Evolutionary conservation across 2,113 vertebrate genomes (phyloP).

Genomic region (Forbesichthys papilliferus): DNA sequence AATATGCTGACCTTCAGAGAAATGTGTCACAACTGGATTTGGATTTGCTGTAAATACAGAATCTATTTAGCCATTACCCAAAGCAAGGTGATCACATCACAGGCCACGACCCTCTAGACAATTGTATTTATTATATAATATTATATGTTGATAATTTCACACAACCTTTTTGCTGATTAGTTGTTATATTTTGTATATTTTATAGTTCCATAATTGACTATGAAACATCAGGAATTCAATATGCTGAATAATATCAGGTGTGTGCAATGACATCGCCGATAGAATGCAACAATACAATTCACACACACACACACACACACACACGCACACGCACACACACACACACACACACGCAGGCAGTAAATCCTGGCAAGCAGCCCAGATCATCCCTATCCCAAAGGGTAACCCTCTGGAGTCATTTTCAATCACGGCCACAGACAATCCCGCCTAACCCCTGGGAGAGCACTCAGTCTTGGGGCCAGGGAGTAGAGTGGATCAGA

Average conservation of each 20-base stretch:
- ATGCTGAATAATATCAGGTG: too few relatives aligned
- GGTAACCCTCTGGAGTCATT: slow-evolving; percentile 68
- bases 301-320: slow-evolving; percentile 3
- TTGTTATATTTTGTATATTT: too few relatives aligned
- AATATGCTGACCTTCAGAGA: too few relatives aligned
- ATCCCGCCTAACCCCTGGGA: slow-evolving; percentile 64
- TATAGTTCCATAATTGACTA: too few relatives aligned
- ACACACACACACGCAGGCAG: neutral
- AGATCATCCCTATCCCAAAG: slow-evolving; percentile 52
- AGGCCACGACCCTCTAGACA: too few relatives aligned
- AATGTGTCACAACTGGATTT: too few relatives aligned
- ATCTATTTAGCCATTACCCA: too few relatives aligned
- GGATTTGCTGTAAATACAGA: too few relatives aligned
- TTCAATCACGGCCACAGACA: slow-evolving; percentile 72
- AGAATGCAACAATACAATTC: neutral
- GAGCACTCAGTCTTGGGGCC: slow-evolving; percentile 68
- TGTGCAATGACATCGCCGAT: neutral
- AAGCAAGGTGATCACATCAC: too few relatives aligned
- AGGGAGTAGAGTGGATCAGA: slow-evolving; percentile 59
- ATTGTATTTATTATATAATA: too few relatives aligned
- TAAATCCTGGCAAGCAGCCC: slow-evolving; percentile 56
- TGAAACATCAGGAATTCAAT: too few relatives aligned
- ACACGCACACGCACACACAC: neutral
- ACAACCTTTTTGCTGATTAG: neutral
- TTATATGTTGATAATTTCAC: too few relatives aligned